phyloP scores from a whole-genome alignment of 2,797 vertebrate species.

The Craterocephalus amniculus region DNA sequence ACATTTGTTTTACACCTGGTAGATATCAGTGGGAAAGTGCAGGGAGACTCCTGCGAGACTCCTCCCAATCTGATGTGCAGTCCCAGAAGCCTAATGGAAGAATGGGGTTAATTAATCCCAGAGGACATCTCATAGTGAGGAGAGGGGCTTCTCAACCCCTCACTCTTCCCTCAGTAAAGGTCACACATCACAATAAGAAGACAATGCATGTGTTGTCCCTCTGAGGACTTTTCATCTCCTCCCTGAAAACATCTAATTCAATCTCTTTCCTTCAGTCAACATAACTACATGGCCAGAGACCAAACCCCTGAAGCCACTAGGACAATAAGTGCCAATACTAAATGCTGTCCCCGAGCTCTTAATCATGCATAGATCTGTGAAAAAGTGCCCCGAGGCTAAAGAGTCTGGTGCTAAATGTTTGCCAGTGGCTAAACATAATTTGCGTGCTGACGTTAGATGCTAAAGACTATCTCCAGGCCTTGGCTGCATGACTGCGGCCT shows the following conservation, averaged over 20 bases:
- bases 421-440: slow-evolving; percentile 67
- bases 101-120: slow-evolving; percentile 78
- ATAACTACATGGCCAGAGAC: slow-evolving; percentile 57
- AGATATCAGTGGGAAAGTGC: slow-evolving; percentile 24
- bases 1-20: slow-evolving; percentile 54
- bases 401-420: slow-evolving; percentile 78
- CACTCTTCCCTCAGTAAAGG: slow-evolving; percentile 73
- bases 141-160: slow-evolving; percentile 54
- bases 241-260: slow-evolving; percentile 70
- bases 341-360: slow-evolving; percentile 58
- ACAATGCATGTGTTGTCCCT: slow-evolving; percentile 61
- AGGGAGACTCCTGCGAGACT: slow-evolving; percentile 15
- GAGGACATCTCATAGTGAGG: slow-evolving; percentile 65
- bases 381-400: slow-evolving; percentile 56
- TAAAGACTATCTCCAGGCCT: slow-evolving; percentile 69
- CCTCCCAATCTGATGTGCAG: slow-evolving; percentile 54
- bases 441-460: slow-evolving; percentile 59
- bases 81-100: slow-evolving; percentile 67
- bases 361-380: slow-evolving; percentile 73
- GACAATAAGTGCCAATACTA: slow-evolving; percentile 72
- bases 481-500: slow-evolving; percentile 59
- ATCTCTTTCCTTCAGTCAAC: slow-evolving; percentile 69
- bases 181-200: slow-evolving; percentile 73
- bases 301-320: slow-evolving; percentile 55
- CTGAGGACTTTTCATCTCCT: slow-evolving; percentile 49